Percentiles rank a stretch among this genome's conserved stretches.
Evolutionary conservation across 2,888 invertebrate species (phyloP).

Genomic region (Harpagoxenus sublaevis): DNA sequence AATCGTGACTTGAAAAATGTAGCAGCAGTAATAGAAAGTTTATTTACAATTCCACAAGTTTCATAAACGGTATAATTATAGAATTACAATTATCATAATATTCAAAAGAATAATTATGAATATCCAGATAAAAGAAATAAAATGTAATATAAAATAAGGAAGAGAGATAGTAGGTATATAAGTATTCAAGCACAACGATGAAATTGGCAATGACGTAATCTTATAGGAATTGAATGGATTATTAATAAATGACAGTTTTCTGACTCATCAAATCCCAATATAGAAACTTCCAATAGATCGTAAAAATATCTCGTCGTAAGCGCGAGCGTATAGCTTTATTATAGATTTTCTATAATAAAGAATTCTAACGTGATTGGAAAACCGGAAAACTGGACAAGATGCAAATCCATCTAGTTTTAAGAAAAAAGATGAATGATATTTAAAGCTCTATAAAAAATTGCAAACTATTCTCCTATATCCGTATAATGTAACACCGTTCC

Average conservation of each 20-base stretch:
- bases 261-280: background rate
- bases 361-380: background rate
- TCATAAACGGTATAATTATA: background rate
- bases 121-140: background rate
- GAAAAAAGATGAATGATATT: background rate
- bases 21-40: background rate
- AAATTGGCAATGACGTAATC: constrained; percentile 9
- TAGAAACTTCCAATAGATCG: constrained; percentile 5
- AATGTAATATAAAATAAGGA: background rate
- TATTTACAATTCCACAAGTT: background rate
- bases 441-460: background rate
- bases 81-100: background rate
- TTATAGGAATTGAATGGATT: background rate
- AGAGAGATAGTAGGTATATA: background rate
- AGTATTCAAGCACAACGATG: background rate
- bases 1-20: background rate
- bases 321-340: background rate
- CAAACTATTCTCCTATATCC: background rate
- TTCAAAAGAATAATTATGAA: background rate
- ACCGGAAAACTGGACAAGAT: background rate
- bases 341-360: constrained; percentile 10
- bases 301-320: background rate
- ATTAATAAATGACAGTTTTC: background rate
- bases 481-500: background rate
- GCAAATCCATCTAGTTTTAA: background rate